Base-by-base conservation (phyloP, 1,140 invertebrate species). In the Uloborus diversus region DNA sequence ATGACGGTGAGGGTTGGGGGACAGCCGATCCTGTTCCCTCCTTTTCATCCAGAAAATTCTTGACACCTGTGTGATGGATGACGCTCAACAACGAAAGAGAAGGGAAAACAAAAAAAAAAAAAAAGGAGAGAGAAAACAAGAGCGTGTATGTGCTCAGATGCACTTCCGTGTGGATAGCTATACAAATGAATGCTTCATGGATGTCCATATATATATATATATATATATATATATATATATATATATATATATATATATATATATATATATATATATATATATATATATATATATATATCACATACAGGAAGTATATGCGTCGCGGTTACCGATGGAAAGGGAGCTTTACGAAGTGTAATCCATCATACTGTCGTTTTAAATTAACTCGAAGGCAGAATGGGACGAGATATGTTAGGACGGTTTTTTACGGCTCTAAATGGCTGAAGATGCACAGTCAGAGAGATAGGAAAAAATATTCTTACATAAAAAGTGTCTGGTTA, bases 171-270 rank as follows among this genome's bases (percentile, higher is more conserved):
- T n/a, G n/a, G n/a, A n/a, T n/a, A n/a, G n/a, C n/a, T n/a, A n/a
- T n/a, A 59, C 57, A 30, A 4, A 59, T 30, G 33, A 30, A 59
- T 13, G 66, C 28, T 28, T 51, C 35, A n/a, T n/a, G n/a, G n/a
- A n/a, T n/a, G n/a, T n/a, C n/a, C n/a, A n/a, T n/a, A n/a, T 61
- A 73, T 47, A 73, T 57, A 73, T 73, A 73, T 61, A 73, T 62
- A 57, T 47, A 71, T 57, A 33, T 27, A 20, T 56, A 30, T 53
- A 30, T 69, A 69, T 56, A 37, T 33, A 69, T 69, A 30, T 69
- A 37, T 69, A 27, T 28, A 28, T 66, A 35, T 64, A 64, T 35
- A 69, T 69, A 33, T 14, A 71, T n/a, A 57, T 71, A 71, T 73
- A 53, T 61, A 56, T 73, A 61, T 73, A 49, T 73, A 47, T 33